Evolutionary conservation across 2,113 vertebrate genomes (phyloP), one percentile per base, ranked within the genome.

Genomic region (Psettodes erumei): DNA sequence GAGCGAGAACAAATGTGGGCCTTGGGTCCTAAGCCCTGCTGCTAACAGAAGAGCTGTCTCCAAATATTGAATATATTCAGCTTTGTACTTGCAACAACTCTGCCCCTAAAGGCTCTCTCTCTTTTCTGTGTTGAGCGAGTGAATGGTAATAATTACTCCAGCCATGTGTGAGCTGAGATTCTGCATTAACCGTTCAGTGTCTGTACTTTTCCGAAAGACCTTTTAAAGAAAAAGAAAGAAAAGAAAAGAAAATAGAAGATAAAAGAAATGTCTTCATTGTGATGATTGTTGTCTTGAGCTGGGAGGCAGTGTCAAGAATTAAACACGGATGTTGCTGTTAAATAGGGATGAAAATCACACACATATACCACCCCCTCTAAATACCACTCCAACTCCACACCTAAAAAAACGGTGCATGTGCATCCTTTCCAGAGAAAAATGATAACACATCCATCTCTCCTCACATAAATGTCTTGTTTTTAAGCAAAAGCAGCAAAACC

Each of bases 11-110:
- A 87, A 87, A 85, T 81, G 62, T 67, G 77, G 43, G 74, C 79
- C 75, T 43, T 42, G 58, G 69, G 78, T 80, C 60, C 45, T 59
- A 38, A 68, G 79, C 71, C 69, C 68, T 25, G 9, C 65, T 69
- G 80, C 60, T 68, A 79, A 85, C 63, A 85, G 38, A 77, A 40
- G 55, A 77, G 73, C 71, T 72, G 79, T 77, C 82, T 85, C 51
- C 78, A 82, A 85, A 87, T 78, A 80, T 82, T 82, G 67, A 85
- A 83, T 86, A 66, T 71, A 67, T 78, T 85, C 58, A 71, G 75
- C 78, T 80, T 69, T 84, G 66, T 68, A 56, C 83, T 84, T 21
- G 45, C n/a, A 75, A 53, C 64, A 77, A 15, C 65, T 55, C 56
- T 63, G 55, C 32, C 65, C 77, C 72, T 77, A 2, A 43, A 86